Evolutionary conservation across 2,888 invertebrate species (phyloP).

Genomic region (Brachycybe producta): DNA sequence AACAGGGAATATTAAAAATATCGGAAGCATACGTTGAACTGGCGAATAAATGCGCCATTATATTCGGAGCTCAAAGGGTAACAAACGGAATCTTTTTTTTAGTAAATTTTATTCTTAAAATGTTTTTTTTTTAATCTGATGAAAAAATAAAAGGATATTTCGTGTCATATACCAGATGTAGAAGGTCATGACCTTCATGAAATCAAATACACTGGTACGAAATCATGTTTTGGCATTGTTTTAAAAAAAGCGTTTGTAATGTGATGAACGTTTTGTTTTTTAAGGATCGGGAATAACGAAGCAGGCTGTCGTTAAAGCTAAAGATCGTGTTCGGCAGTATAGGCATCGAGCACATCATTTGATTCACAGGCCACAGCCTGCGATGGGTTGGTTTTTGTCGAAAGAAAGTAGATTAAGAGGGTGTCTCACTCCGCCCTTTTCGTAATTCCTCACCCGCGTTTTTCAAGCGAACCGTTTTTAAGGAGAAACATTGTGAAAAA

Average conservation of each 20-base stretch:
- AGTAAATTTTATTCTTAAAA: slow-evolving; percentile 3
- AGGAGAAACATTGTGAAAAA: too few relatives aligned
- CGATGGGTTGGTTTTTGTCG: slow-evolving; percentile 5
- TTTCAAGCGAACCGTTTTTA: too few relatives aligned
- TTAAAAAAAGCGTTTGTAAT: background rate
- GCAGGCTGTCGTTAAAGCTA: slow-evolving; percentile 32
- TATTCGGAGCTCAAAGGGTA: slow-evolving; percentile 39
- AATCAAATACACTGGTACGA: slow-evolving; percentile 36
- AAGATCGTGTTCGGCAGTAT: slow-evolving; percentile 30
- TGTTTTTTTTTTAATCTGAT: slow-evolving; percentile 1
- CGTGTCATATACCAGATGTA: slow-evolving; percentile 38
- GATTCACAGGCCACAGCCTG: slow-evolving; percentile 19
- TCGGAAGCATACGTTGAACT: slow-evolving; percentile 40
- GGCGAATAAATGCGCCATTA: slow-evolving; percentile 37
- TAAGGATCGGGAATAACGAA: slow-evolving; percentile 33
- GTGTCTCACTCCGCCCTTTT: background rate
- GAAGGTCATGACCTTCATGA: slow-evolving; percentile 35
- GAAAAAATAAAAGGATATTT: slow-evolving; percentile 31
- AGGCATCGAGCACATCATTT: slow-evolving; percentile 24
- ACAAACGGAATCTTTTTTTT: too few relatives aligned
- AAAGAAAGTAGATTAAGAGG: background rate
- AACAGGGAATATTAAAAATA: slow-evolving; percentile 38
- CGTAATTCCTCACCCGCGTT: too few relatives aligned
- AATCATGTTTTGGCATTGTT: background rate
- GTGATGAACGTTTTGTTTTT: slow-evolving; percentile 14